These are phyloP conservation scores for Helogale parvula DNA, from an alignment of 2,113 vertebrate genomes.

Conservation along the genomic window DNA sequence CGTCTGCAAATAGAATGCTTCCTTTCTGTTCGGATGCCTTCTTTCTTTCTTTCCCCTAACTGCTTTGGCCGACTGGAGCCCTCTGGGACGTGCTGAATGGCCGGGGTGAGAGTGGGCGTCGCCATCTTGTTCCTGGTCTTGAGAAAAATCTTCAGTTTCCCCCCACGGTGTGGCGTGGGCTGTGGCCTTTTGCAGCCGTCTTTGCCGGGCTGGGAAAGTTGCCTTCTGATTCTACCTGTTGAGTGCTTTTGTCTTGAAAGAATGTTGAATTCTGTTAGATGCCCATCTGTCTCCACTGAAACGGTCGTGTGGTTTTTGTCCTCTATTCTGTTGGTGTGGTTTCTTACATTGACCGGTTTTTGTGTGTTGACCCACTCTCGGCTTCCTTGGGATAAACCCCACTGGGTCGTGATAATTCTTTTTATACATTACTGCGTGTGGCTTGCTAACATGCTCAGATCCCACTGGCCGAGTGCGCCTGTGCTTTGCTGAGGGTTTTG, in stretches of 20 bases:
- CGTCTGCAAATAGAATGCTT: background rate
- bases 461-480: background rate
- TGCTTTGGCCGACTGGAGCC: background rate
- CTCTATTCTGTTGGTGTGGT: accelerated
- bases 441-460: background rate
- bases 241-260: background rate
- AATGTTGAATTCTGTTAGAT: background rate
- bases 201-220: background rate
- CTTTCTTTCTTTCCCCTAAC: background rate
- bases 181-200: accelerated
- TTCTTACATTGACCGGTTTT: accelerated
- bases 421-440: background rate
- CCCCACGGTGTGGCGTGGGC: accelerated
- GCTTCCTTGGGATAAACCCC: background rate
- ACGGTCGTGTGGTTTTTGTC: background rate
- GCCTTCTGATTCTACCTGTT: background rate
- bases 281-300: accelerated
- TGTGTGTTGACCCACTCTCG: background rate
- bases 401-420: background rate
- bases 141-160: background rate
- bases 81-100: background rate
- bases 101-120: accelerated
- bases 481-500: background rate
- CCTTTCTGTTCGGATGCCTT: background rate
- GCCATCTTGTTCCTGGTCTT: accelerated